Conservation (phyloP, 2,888 invertebrate genomes). For the Macaria liturata region DNA sequence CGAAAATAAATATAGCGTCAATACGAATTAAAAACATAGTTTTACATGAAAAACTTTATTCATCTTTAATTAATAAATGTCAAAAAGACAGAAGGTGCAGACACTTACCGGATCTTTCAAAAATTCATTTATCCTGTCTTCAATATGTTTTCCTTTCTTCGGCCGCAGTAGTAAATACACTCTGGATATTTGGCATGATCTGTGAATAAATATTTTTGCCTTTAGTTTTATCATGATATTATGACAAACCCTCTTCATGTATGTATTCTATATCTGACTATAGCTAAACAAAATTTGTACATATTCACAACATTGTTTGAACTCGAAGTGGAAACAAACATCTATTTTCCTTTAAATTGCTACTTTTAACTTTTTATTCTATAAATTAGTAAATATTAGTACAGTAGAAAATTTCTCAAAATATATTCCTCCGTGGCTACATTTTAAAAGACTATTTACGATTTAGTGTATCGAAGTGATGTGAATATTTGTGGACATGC, state of each 20-base stretch:
- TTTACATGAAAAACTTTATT: neutral
- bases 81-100: neutral
- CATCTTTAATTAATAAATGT: neutral
- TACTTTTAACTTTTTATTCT: no score
- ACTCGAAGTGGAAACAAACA: no score
- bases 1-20: neutral
- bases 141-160: constrained; percentile 5
- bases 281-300: no score
- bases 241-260: no score
- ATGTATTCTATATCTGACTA: no score
- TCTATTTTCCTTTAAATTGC: no score
- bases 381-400: no score
- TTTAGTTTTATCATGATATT: neutral
- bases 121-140: constrained; percentile 6
- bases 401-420: no score
- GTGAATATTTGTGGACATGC: neutral
- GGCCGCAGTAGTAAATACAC: constrained; percentile 4
- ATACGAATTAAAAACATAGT: neutral
- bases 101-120: constrained; percentile 13
- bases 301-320: no score
- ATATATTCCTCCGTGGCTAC: no score
- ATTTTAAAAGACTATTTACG: no score
- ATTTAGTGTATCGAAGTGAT: no score
- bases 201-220: neutral
- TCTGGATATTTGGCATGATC: constrained; percentile 8